Percentiles rank a stretch among this genome's conserved stretches.
Conservation (phyloP, 2,113 vertebrate genomes). For the Eolophus roseicapilla region DNA sequence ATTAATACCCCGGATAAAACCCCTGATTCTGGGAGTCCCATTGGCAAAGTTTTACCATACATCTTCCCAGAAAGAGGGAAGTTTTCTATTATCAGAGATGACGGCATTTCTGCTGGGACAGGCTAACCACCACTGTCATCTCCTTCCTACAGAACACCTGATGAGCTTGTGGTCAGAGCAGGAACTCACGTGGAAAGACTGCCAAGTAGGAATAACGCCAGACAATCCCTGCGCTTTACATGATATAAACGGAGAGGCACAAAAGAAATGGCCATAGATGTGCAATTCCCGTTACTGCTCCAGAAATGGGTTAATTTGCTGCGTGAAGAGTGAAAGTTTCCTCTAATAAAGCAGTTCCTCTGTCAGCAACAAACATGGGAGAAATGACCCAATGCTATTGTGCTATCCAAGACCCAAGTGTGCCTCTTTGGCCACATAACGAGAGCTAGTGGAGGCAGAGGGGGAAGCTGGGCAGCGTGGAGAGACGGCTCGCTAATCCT, state of each 20-base stretch:
- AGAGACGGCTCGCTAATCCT: slow-evolving; percentile 12
- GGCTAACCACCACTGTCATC: not conserved
- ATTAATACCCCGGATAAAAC: not conserved
- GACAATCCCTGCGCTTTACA: not conserved
- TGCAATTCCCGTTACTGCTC: not conserved
- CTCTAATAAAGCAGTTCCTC: not conserved
- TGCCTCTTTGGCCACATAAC: not conserved
- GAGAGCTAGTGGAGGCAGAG: not conserved
- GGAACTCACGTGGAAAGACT: not conserved
- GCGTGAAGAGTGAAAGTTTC: not conserved
- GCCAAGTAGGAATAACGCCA: accelerated
- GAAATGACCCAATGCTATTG: not conserved
- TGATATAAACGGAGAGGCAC: not conserved
- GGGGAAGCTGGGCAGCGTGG: not conserved
- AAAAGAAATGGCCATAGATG: not conserved
- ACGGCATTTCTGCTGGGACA: not conserved
- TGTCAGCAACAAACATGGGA: not conserved
- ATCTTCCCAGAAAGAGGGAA: not conserved
- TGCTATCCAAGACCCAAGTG: not conserved
- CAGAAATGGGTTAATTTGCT: not conserved
- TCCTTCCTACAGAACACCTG: not conserved
- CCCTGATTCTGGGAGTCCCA: not conserved
- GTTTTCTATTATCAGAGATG: not conserved
- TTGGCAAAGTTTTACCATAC: not conserved
- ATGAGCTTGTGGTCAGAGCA: not conserved